A percentile compares a stretch with the other conserved stretches of the same genome.
Evolutionary conservation across 2,888 invertebrate genomes (phyloP).

Genomic region (Polydesmus complanatus): DNA sequence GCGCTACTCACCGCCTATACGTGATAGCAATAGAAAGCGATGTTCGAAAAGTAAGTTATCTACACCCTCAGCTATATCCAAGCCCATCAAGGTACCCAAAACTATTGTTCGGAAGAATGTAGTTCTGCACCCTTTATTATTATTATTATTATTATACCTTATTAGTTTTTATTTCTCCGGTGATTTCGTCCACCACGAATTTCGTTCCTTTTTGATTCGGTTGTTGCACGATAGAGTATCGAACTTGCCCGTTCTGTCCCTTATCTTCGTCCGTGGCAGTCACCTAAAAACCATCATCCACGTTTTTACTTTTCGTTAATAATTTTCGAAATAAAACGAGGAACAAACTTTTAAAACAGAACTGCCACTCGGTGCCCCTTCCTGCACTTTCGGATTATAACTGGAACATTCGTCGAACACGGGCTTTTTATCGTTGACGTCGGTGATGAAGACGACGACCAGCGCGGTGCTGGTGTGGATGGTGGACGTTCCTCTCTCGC

Average conservation of each 20-base stretch:
- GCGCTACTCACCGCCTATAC: no score
- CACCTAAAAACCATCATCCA: conserved; percentile 26
- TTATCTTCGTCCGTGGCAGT: conserved; percentile 92
- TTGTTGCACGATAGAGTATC: conserved; percentile 93
- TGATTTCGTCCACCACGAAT: conserved; percentile 88
- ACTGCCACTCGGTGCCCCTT: conserved; percentile 85
- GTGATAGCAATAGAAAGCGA: no score
- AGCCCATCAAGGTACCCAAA: no score
- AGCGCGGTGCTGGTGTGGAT: conserved; percentile 88
- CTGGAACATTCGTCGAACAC: conserved; percentile 85
- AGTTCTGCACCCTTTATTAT: not conserved
- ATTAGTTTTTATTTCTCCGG: conserved; percentile 85
- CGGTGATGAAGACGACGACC: conserved; percentile 90
- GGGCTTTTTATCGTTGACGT: conserved; percentile 93
- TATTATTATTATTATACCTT: conserved; percentile 42
- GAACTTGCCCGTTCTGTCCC: conserved; percentile 48
- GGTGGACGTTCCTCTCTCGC: conserved; percentile 70
- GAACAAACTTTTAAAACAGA: conserved; percentile 79
- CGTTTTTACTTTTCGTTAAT: no score
- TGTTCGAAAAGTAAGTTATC: no score
- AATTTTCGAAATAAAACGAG: no score
- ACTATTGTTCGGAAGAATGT: no score
- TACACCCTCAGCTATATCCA: no score
- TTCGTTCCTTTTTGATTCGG: conserved; percentile 89
- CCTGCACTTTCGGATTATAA: conserved; percentile 86